These are phyloP conservation scores for Alcedo atthis DNA, from an alignment of 2,797 vertebrate genomes.

Conservation along the genomic window DNA sequence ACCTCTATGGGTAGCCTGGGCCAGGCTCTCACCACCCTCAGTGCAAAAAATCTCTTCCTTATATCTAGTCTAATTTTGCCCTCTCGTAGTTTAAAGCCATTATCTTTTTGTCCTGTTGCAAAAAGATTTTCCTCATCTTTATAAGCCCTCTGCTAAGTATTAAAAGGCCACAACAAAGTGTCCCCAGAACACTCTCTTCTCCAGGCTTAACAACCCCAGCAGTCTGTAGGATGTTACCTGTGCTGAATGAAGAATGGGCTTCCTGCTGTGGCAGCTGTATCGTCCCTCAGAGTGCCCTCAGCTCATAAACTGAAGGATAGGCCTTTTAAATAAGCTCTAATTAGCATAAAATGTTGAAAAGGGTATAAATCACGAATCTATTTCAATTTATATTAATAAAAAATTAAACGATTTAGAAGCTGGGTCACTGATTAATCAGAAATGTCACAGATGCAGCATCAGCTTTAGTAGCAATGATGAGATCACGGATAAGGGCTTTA, in stretches of 20 bases:
- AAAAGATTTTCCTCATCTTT: not conserved
- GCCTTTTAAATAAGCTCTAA: not conserved
- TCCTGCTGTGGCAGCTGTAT: not conserved
- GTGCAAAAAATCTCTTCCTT: not conserved
- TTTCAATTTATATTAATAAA: not conserved
- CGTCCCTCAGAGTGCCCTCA: not conserved
- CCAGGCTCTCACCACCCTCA: not conserved
- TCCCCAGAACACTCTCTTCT: not conserved
- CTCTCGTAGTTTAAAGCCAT: not conserved
- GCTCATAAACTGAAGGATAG: not conserved
- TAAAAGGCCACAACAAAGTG: not conserved
- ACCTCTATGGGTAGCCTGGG: not conserved
- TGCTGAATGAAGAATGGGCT: not conserved
- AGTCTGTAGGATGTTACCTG: not conserved
- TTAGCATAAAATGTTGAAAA: not conserved
- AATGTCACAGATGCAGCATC: conserved; percentile 35
- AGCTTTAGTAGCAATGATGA: not conserved
- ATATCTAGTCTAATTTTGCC: not conserved
- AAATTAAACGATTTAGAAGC: not conserved
- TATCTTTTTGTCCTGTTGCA: not conserved
- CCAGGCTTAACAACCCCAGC: not conserved
- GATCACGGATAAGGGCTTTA: not conserved
- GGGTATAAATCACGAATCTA: not conserved
- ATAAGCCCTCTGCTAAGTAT: not conserved
- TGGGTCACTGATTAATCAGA: not conserved